phyloP scores from a whole-genome alignment of 2,888 invertebrate species.

The Drosophila mulleri region DNA sequence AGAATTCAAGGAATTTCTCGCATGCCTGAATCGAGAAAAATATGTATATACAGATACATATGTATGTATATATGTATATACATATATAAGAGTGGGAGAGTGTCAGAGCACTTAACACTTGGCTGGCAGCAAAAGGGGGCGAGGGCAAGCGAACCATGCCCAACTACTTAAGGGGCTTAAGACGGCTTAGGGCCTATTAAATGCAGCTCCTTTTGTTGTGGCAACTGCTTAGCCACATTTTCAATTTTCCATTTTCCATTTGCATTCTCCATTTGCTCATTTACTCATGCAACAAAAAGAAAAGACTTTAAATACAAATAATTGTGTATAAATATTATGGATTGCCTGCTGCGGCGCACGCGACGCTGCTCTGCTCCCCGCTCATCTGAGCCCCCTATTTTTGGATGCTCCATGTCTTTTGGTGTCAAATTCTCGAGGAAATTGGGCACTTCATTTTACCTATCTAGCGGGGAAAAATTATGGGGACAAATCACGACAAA shows the following conservation, averaged over 20 bases:
- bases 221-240: slow-evolving; percentile 10
- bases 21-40: slow-evolving; percentile 48
- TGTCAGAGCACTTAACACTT: slow-evolving; percentile 77
- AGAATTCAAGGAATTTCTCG: slow-evolving; percentile 70
- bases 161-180: slow-evolving; percentile 69
- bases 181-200: slow-evolving; percentile 53
- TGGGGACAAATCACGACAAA: slow-evolving; percentile 71
- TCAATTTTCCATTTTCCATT: not conserved
- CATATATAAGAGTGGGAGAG: slow-evolving; percentile 20
- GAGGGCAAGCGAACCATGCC: slow-evolving; percentile 29
- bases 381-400: slow-evolving; percentile 16
- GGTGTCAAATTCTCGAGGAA: slow-evolving; percentile 74
- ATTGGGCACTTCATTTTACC: slow-evolving; percentile 78
- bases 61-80: not conserved
- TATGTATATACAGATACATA: not conserved
- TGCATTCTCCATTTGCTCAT: slow-evolving; percentile 6
- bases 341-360: slow-evolving; percentile 53
- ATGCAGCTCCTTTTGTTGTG: slow-evolving; percentile 36
- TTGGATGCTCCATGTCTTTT: slow-evolving; percentile 25
- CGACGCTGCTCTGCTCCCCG: slow-evolving; percentile 48
- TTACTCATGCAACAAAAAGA: slow-evolving; percentile 1
- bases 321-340: slow-evolving; percentile 33
- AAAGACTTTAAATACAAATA: slow-evolving; percentile 25
- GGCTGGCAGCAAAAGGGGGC: slow-evolving; percentile 33
- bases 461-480: slow-evolving; percentile 48